Base-by-base conservation (phyloP, 1,140 invertebrate species). In the Wasmannia auropunctata region DNA sequence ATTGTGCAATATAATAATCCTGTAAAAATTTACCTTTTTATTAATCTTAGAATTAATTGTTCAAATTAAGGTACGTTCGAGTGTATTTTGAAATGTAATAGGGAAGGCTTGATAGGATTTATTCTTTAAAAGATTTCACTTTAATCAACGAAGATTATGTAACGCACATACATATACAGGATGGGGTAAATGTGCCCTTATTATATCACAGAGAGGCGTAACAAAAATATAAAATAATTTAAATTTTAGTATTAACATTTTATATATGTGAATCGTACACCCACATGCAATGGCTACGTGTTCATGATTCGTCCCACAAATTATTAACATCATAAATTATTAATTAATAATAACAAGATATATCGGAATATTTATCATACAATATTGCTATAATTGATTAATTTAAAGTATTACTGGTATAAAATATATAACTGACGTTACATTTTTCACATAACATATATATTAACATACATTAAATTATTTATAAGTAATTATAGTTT, bases 201-300 rank as follows among this genome's bases (percentile, higher is more conserved):
- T 92, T 90, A 93, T 93, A 93, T 93, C 93, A 93, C 93, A 93
- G 93, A 93, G 92, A 93, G 93, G 92, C 91, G 91, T 93, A 93
- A 93, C 91, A 93, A 93, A 93, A 93, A 92, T 93, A 93, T 93
- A 89, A 92, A 93, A 92, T 87, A 92, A 93, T 93, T 92, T 91
- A 90, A 93, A 91, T 76, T 89, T 91, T 90, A 92, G n/a, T n/a
- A n/a, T n/a, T 88, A 89, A 80, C 91, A 91, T 86, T 90, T 86
- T 86, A 70, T 85, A 88, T 90, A 88, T 88, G 87, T 84, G 86
- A 91, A 87, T 88, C 86, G 70, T 92, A 86, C 86, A 88, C 75
- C 87, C 75, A 86, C 90, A 86, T 91, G 87, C 90, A 91, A 88
- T 72, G 74, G 79, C 87, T 91, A 90, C 56, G 87, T 85, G 69